These are phyloP conservation scores for Chaetodon trifasciatus DNA, from an alignment of 2,797 vertebrate genomes.

Conservation along the genomic window DNA sequence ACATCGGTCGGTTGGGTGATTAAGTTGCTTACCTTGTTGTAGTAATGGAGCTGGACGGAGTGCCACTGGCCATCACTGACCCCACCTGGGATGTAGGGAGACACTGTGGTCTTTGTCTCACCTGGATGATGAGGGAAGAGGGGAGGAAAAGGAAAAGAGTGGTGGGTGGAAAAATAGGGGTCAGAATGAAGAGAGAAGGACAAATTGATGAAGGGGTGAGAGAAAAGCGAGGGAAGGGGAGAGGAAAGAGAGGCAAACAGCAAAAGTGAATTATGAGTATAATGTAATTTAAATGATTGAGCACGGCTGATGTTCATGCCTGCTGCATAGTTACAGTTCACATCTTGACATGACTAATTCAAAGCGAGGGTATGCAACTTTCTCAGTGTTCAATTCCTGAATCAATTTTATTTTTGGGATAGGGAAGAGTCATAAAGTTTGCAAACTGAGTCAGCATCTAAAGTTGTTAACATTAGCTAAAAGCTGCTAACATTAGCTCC, in stretches of 20 bases:
- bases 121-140: constrained; percentile 80
- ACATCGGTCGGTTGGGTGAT: not conserved
- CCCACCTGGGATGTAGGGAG: constrained; percentile 90
- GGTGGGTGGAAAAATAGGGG: not conserved
- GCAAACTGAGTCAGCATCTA: no score
- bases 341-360: not conserved
- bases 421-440: not conserved
- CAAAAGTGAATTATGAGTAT: not conserved
- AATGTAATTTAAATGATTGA: not conserved
- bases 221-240: no score
- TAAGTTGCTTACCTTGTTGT: constrained; percentile 94
- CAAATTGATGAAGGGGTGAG: no score
- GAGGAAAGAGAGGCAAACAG: not conserved
- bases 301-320: not conserved
- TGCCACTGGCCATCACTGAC: constrained; percentile 98
- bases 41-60: constrained; percentile 95
- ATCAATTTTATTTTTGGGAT: not conserved
- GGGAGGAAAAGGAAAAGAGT: not conserved
- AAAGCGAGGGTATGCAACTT: not conserved
- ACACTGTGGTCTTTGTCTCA: constrained; percentile 93
- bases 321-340: not conserved
- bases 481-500: not conserved
- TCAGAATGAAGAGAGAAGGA: not conserved
- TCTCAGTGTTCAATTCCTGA: not conserved
- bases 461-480: no score